Evolutionary conservation across 2,888 invertebrate species (phyloP), one percentile per base, ranked within the genome.

Genomic region (Pterobdella sp.): DNA sequence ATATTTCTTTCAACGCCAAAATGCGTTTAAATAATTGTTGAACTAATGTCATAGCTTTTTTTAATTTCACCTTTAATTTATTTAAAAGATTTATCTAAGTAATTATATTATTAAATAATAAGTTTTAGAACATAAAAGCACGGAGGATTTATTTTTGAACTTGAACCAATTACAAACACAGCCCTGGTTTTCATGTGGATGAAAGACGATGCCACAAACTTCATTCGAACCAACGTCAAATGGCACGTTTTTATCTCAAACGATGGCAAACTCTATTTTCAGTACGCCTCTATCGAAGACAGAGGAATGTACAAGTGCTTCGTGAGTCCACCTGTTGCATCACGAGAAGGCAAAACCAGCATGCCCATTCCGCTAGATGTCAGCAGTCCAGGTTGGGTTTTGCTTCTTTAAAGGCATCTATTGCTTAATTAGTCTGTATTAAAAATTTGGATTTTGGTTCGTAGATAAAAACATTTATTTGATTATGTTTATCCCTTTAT

Each of bases 241-340:
- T 79, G 78, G 3, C 79, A 82, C 77, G 91, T 94, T 0, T 95
- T 96, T 86, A 93, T 94, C 0, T 95, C 95, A 0, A 87, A 89
- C 80, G 94, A 95, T 85, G 95, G 95, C 64, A 91, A 94, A 22
- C 87, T 96, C 26, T 96, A 96, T 81, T 95, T 96, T 82, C 93
- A 95, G 31, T 91, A 93, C 7, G 87, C 96, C 79, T 94, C 95
- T 84, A 89, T 89, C 36, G 92, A 93, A 72, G 82, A 83, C 67
- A 76, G 77, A 10, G 82, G 80, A 0, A 72, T 73, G 22, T 83
- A 82, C 76, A 78, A 75, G 74, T 79, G 79, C 64, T 36, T 76
- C 42, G 78, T 79, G 49, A 71, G 75, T 29, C 68, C 73, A 14
- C 78, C 78, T 18, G 35, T 63, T 14, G 65, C 73, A 7, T 80